Evolutionary conservation across 2,888 invertebrate genomes (phyloP).

Genomic region (Philopedon plagiatum): DNA sequence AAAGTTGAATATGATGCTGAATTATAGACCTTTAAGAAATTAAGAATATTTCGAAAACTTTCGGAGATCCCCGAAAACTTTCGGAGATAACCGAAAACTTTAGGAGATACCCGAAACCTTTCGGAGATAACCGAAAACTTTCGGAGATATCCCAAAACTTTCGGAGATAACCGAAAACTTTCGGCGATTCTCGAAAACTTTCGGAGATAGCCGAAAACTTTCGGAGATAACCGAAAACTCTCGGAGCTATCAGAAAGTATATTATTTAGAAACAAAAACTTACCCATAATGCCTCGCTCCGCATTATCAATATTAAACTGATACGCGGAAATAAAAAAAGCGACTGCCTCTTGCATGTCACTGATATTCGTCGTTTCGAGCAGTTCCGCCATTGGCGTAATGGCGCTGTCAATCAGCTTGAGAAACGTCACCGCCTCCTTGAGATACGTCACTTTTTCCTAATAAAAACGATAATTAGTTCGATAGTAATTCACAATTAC

Average conservation of each 20-base stretch:
- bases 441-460: slow-evolving; percentile 76
- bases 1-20: too few relatives aligned
- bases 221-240: not conserved
- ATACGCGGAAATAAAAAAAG: slow-evolving; percentile 87
- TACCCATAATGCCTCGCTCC: slow-evolving; percentile 75
- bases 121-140: too few relatives aligned
- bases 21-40: too few relatives aligned
- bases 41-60: too few relatives aligned
- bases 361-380: slow-evolving; percentile 81
- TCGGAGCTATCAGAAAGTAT: not conserved
- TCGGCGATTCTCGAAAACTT: too few relatives aligned
- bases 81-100: too few relatives aligned
- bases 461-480: not conserved
- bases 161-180: too few relatives aligned
- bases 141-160: too few relatives aligned
- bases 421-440: slow-evolving; percentile 69
- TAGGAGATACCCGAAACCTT: too few relatives aligned
- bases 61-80: too few relatives aligned
- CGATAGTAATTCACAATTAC: too few relatives aligned
- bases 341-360: slow-evolving; percentile 91
- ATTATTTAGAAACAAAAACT: slow-evolving; percentile 25
- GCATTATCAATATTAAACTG: slow-evolving; percentile 84
- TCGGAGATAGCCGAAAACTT: not conserved
- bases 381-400: slow-evolving; percentile 80
- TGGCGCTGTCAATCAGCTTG: slow-evolving; percentile 64